phyloP scores from a whole-genome alignment of 92 coral and sea anemone genomes.

The Actinernus sp. region DNA sequence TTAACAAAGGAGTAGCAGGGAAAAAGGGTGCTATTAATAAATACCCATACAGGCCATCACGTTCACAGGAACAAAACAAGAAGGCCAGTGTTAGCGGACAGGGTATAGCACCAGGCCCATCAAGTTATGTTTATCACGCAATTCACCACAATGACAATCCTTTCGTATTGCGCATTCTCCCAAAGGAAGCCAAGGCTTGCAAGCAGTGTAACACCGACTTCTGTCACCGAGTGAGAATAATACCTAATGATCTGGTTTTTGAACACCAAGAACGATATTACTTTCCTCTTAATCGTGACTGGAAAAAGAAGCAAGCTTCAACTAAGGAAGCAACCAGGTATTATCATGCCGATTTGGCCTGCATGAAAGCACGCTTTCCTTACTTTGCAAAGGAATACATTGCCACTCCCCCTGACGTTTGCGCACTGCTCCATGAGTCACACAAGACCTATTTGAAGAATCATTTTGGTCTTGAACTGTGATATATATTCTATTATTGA shows the following conservation, averaged over 20 bases:
- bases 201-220: constrained; percentile 26
- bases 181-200: constrained; percentile 27
- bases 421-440: constrained; percentile 11
- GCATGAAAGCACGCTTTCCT: constrained; percentile 46
- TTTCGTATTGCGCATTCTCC: constrained; percentile 46
- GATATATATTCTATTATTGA: too few species aligned
- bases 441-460: constrained; percentile 26
- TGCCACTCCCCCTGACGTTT: constrained; percentile 1
- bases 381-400: constrained; percentile 32
- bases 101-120: neutral
- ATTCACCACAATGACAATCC: constrained; percentile 53
- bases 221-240: constrained; percentile 37
- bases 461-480: too few species aligned
- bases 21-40: constrained; percentile 51
- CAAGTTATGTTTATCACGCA: too few species aligned
- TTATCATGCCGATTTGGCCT: constrained; percentile 40
- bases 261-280: constrained; percentile 55
- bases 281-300: constrained; percentile 62
- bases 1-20: constrained; percentile 26
- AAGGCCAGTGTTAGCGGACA: too few species aligned
- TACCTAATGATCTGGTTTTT: constrained; percentile 42
- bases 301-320: constrained; percentile 40
- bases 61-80: neutral
- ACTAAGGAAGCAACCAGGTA: constrained; percentile 33
- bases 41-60: constrained; percentile 37